These are phyloP conservation scores for Scaptomyza montana DNA, from an alignment of 1,140 invertebrate genomes.

Conservation along the genomic window DNA sequence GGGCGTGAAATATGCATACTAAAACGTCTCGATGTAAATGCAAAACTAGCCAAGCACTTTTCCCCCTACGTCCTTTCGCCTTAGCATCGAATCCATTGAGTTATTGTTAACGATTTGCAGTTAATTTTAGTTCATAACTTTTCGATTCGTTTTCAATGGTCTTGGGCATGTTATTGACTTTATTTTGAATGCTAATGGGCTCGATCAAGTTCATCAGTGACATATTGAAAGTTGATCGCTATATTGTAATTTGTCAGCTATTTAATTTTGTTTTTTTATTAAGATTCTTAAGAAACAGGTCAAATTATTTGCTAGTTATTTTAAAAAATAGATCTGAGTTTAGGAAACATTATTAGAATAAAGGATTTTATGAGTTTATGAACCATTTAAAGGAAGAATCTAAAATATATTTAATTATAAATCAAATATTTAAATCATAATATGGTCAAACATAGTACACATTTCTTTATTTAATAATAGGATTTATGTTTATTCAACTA, in stretches of 20 bases:
- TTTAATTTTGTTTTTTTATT: neutral
- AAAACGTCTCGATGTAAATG: conserved; percentile 63
- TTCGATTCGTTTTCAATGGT: conserved; percentile 58
- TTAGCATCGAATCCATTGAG: conserved; percentile 37
- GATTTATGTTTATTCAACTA: too few relatives aligned
- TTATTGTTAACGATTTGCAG: conserved; percentile 80
- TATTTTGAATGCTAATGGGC: conserved; percentile 71
- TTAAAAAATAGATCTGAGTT: too few relatives aligned
- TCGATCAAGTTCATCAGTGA: conserved; percentile 54
- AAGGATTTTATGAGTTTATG: too few relatives aligned
- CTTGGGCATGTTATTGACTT: conserved; percentile 60
- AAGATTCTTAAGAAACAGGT: too few relatives aligned
- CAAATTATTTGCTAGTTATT: too few relatives aligned
- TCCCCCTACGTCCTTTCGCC: neutral
- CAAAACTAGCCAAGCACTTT: conserved; percentile 48
- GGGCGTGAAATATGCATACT: conserved; percentile 73
- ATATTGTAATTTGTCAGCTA: neutral
- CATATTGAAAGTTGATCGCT: conserved; percentile 25
- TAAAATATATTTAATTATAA: too few relatives aligned
- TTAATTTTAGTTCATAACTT: conserved; percentile 65
- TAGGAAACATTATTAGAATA: too few relatives aligned
- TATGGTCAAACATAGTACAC: too few relatives aligned
- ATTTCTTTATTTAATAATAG: too few relatives aligned
- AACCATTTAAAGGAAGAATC: too few relatives aligned
- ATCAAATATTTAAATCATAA: too few relatives aligned